Base-by-base conservation (phyloP, 2,797 vertebrate genomes). In the Gymnothorax javanicus region DNA sequence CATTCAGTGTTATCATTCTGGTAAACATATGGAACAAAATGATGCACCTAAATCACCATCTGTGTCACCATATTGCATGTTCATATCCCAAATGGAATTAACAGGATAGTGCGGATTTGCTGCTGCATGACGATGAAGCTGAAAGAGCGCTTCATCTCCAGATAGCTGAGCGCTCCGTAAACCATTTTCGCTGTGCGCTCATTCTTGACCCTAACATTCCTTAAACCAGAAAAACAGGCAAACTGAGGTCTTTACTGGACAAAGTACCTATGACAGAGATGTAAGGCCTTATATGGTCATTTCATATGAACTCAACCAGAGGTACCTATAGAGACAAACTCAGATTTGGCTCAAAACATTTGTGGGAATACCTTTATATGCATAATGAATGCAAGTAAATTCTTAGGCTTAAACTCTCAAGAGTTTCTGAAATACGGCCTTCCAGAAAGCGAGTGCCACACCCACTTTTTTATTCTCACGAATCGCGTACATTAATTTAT, bases 31-130 rank as follows among this genome's bases (percentile, higher is more conserved):
- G 89, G 86, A 81, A 64, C 84, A 57, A 88, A 89, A 89, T 59
- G 25, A 86, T 85, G 59, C 86, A 87, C 84, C 83, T 87, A 83
- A 85, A 86, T 17, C 86, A 8, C 87, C 90, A 90, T 89, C 89
- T 93, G 90, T 50, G 84, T 87, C 86, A 56, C 86, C 89, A 87
- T 88, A 88, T 89, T 91, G 88, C 85, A 79, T 58, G 83, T 87
- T 90, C 57, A 86, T 88, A 81, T 88, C 58, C 89, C 77, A 73
- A 62, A 88, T 64, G 58, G 84, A 90, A 90, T 89, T 86, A 87
- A 85, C 86, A 1, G 60, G 11, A 60, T 27, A 59, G 54, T n/a
- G 3, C 7, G 11, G 9, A 50, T 7, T 43, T 15, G 58, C 25
- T 20, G 25, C 83, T 33, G 83, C 83, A 64, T 59, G 56, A 17